Conservation (phyloP, 2,797 vertebrate genomes). For the Buphagus erythrorhynchus region DNA sequence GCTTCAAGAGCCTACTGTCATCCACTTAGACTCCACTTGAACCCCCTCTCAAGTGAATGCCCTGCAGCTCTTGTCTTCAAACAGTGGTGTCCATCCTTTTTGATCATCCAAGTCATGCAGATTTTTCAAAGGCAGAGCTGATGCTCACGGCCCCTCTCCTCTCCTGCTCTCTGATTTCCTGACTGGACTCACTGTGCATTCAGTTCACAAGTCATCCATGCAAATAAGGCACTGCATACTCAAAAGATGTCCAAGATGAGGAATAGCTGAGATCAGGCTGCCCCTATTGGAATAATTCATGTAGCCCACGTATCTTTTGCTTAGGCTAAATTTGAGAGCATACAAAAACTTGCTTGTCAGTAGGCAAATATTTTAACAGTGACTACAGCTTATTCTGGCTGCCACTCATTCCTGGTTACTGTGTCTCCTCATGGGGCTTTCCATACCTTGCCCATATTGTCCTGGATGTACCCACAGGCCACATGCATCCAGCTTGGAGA, state of each 20-base stretch:
- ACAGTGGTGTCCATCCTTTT: not conserved
- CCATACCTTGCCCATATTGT: not conserved
- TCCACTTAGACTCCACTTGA: conserved; percentile 10
- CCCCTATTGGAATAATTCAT: not conserved
- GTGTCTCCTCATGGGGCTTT: not conserved
- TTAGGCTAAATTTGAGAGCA: not conserved
- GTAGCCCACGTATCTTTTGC: not conserved
- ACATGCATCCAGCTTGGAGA: not conserved
- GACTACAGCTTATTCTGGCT: not conserved
- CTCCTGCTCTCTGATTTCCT: not conserved
- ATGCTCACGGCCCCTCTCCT: not conserved
- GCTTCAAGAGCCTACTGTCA: not conserved
- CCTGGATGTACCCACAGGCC: not conserved
- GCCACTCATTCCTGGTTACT: not conserved
- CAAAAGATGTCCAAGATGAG: not conserved
- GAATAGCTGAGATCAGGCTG: not conserved
- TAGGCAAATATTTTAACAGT: not conserved
- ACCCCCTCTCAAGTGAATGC: not conserved
- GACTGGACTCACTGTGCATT: not conserved
- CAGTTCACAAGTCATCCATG: not conserved
- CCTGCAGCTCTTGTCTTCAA: conserved; percentile 14
- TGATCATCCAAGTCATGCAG: not conserved
- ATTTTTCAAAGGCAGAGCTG: conserved; percentile 22
- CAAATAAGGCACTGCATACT: not conserved
- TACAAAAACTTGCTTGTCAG: not conserved